Evolutionary conservation across 2,797 vertebrate species (phyloP).

Genomic region (Coluber constrictor): DNA sequence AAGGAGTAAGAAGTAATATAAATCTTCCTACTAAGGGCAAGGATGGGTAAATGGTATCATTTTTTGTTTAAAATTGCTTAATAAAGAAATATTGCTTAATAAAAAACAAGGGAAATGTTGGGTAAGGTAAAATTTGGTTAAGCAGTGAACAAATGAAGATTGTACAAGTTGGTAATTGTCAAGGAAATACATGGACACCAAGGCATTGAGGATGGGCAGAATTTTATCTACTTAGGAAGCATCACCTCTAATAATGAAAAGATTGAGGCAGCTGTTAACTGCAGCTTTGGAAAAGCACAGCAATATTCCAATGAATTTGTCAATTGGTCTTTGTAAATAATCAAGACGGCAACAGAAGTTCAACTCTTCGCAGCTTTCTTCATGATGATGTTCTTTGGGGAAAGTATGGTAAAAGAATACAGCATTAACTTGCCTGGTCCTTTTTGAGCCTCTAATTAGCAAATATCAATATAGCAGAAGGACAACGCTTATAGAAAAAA

Average conservation of each 20-base stretch:
- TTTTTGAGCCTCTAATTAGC: constrained; percentile 34
- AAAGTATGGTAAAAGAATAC: neutral
- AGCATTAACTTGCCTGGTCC: neutral
- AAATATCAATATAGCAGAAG: constrained; percentile 18
- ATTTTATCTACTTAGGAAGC: neutral
- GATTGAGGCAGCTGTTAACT: neutral
- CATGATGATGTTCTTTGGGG: neutral
- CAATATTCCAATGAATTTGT: neutral
- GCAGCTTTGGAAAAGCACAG: neutral
- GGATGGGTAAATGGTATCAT: neutral
- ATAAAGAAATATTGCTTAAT: neutral
- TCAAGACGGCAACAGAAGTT: neutral
- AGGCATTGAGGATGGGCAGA: neutral
- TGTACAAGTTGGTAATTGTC: neutral
- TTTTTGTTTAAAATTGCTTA: neutral
- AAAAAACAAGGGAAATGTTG: neutral
- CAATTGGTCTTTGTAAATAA: neutral
- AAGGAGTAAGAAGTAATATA: neutral
- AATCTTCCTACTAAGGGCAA: neutral
- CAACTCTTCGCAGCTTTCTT: neutral
- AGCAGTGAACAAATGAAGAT: neutral
- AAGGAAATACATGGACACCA: neutral
- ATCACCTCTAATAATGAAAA: neutral
- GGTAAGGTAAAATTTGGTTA: neutral
- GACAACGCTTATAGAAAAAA: neutral